Conservation (phyloP, 2,113 vertebrate genomes). For the Monopterus albus region DNA sequence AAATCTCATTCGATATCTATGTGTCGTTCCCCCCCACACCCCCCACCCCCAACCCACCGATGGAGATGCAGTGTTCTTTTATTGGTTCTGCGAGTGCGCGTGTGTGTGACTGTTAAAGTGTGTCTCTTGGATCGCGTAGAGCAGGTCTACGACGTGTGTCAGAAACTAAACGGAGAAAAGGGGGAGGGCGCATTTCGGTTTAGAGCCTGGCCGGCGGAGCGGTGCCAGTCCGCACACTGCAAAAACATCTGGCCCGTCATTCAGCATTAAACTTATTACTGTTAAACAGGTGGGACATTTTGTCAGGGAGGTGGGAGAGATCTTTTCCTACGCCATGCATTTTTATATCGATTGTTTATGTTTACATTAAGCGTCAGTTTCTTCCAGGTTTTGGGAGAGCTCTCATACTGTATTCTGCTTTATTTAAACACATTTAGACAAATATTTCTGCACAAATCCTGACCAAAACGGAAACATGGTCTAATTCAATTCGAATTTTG, state of each 20-base stretch:
- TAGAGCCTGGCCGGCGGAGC: slow-evolving; percentile 33
- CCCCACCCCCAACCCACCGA: slow-evolving; percentile 31
- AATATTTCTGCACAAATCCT: neutral
- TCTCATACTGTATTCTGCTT: neutral
- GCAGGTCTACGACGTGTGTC: slow-evolving; percentile 45
- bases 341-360: neutral
- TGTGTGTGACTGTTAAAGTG: slow-evolving; percentile 23
- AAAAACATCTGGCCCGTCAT: slow-evolving; percentile 15
- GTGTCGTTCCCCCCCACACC: slow-evolving; percentile 5
- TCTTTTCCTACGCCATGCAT: neutral
- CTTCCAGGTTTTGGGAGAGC: neutral
- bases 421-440: neutral
- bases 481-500: neutral
- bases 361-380: neutral
- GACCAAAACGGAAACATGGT: neutral
- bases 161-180: slow-evolving; percentile 34
- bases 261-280: neutral
- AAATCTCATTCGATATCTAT: slow-evolving; percentile 65
- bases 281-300: slow-evolving; percentile 13
- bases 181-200: slow-evolving; percentile 51
- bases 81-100: slow-evolving; percentile 13
- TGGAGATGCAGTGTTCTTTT: slow-evolving; percentile 44
- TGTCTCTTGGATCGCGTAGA: slow-evolving; percentile 33
- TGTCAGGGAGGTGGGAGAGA: neutral
- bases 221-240: slow-evolving; percentile 58